Base-by-base conservation (phyloP, 1,140 invertebrate genomes). In the Anthonomus grandis region DNA sequence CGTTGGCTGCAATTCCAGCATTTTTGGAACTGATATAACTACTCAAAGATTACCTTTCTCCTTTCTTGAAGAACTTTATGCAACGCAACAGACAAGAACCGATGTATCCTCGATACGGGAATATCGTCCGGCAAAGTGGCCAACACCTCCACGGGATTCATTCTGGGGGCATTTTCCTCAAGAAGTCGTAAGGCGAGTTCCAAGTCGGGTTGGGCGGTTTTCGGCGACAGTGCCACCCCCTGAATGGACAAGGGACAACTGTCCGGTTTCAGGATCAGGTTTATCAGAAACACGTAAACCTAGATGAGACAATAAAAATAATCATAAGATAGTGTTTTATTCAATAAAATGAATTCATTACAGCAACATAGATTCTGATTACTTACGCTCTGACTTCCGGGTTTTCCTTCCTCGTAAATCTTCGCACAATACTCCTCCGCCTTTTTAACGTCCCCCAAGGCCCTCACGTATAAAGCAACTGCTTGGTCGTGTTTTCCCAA, bases 401-500 rank as follows among this genome's bases (percentile, higher is more conserved):
- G 52, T 25, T 49, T 46, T 19, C 49, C 39, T 3, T 56, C 51
- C 39, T 75, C 63, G 55, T 82, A 83, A 47, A 87, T 83, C 70
- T 80, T 85, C 64, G 86, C 81, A 70, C 94, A 96, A 76, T 97
- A 97, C 49, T 84, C 74, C 65, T 90, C 85, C 0, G 95, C 95
- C 67, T 86, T 84, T 0, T 83, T 68, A 15, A 88, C 81, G 75
- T 98, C 87, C 38, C 91, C 85, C 85, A 84, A 65, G 79, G 85
- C 78, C 80, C 89, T 64, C 17, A 95, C 83, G 71, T 97, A 98
- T 69, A 98, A 94, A 0, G 86, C 85, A 36, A 99, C 75, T 2
- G 91, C 94, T 72, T 97, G 89, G 68, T 97, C 88, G 47, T 97
- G 88, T 76, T 95, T 90, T 5, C 89, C 91, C 1, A 97, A 76